Conservation (phyloP, 2,888 invertebrate species). For the Augiades crinisus region DNA sequence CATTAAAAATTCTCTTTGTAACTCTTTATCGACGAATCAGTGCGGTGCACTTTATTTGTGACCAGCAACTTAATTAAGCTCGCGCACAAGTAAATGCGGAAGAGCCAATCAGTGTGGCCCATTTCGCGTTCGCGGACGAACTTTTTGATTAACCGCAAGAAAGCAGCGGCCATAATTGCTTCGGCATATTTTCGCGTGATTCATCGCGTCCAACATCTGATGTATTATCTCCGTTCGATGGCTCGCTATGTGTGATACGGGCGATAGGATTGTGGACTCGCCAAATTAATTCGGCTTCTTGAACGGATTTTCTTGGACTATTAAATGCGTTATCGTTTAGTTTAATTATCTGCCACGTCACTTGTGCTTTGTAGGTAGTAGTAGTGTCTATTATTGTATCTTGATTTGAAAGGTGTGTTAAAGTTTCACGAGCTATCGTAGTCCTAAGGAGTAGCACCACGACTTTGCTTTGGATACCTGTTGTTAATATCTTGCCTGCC, state of each 20-base stretch:
- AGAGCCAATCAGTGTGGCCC: slow-evolving; percentile 26
- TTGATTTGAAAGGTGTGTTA: too few species aligned
- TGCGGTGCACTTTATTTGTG: slow-evolving; percentile 21
- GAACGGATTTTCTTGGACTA: too few species aligned
- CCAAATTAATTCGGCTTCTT: slow-evolving; percentile 6
- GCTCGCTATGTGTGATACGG: slow-evolving; percentile 15
- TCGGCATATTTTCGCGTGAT: slow-evolving; percentile 22
- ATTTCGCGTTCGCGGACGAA: slow-evolving; percentile 21
- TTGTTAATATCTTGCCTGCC: too few species aligned
- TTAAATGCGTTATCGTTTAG: too few species aligned
- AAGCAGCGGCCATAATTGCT: slow-evolving; percentile 23
- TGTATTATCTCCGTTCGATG: slow-evolving; percentile 19
- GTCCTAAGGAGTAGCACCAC: too few species aligned
- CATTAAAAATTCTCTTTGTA: slow-evolving; percentile 19
- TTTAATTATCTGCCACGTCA: too few species aligned
- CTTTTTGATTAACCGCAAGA: slow-evolving; percentile 26
- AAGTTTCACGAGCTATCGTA: too few species aligned
- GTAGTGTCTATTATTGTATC: too few species aligned
- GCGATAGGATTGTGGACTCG: slow-evolving; percentile 21
- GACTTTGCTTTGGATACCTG: too few species aligned
- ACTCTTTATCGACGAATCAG: slow-evolving; percentile 23
- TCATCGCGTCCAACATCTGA: slow-evolving; percentile 13
- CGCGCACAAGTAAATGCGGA: slow-evolving; percentile 24
- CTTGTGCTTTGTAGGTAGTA: too few species aligned
- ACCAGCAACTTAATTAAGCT: slow-evolving; percentile 26